Conservation (phyloP, 2,888 invertebrate species). For the Metallyticus violacea region DNA sequence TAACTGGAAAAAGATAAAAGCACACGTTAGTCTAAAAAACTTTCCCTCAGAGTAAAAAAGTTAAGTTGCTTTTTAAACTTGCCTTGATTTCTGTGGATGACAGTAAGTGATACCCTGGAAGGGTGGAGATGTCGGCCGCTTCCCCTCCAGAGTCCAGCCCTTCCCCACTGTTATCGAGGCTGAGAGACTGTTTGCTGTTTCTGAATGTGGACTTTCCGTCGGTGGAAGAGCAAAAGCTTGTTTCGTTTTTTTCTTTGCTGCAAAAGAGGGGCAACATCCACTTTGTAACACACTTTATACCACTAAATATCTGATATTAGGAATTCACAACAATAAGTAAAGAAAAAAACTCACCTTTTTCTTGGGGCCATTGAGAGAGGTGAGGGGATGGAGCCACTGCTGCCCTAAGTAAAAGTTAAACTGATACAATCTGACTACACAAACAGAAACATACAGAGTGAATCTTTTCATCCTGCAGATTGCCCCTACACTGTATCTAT, state of each 20-base stretch:
- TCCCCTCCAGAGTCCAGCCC: constrained; percentile 30
- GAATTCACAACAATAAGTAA: no score
- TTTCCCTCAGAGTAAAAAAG: neutral
- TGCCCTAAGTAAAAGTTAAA: constrained; percentile 74
- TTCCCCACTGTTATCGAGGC: constrained; percentile 42
- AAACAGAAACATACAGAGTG: no score
- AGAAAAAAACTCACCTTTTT: constrained; percentile 50
- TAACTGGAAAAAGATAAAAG: constrained; percentile 53
- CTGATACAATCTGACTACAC: constrained; percentile 57
- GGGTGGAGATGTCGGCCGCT: constrained; percentile 43
- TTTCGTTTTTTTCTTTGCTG: constrained; percentile 55
- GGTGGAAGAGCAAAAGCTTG: constrained; percentile 68
- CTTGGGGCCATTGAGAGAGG: constrained; percentile 58
- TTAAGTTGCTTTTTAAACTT: constrained; percentile 23
- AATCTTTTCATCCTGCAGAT: no score
- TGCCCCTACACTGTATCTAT: no score
- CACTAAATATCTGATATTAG: constrained; percentile 30
- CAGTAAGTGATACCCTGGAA: constrained; percentile 53
- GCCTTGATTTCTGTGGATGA: constrained; percentile 68
- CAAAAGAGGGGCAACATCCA: neutral
- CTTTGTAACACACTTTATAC: constrained; percentile 39
- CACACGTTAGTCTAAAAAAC: neutral
- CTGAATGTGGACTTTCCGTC: constrained; percentile 79
- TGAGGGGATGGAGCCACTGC: constrained; percentile 72
- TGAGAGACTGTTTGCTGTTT: constrained; percentile 53